Conservation (phyloP, 2,888 invertebrate species). For the Catotricha subobsoleta region DNA sequence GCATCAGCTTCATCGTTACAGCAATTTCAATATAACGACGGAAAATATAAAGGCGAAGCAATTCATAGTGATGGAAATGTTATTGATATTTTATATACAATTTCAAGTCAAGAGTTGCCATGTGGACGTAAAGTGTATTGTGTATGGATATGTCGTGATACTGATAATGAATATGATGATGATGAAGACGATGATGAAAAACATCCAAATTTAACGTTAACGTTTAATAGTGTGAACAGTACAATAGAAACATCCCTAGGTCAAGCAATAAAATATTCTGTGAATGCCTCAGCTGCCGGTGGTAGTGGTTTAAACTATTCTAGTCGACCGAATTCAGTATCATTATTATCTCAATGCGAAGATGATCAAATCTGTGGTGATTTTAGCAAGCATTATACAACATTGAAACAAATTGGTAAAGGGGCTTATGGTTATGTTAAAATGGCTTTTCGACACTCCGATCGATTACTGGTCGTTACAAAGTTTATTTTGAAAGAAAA, state of each 20-base stretch:
- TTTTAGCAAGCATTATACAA: constrained; percentile 38
- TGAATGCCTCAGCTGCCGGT: background rate
- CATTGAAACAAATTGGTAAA: constrained; percentile 45
- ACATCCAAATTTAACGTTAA: constrained; percentile 26
- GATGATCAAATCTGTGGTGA: constrained; percentile 35
- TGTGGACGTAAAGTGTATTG: constrained; percentile 37
- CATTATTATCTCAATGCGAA: constrained; percentile 35
- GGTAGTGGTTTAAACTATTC: constrained; percentile 9
- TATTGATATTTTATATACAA: constrained; percentile 30
- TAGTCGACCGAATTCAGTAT: constrained; percentile 38
- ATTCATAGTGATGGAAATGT: constrained; percentile 18
- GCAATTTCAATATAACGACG: constrained; percentile 12
- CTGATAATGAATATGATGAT: constrained; percentile 19
- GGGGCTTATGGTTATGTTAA: constrained; percentile 55
- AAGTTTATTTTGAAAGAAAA: constrained; percentile 53
- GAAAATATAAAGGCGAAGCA: constrained; percentile 18
- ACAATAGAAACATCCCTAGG: constrained; percentile 22
- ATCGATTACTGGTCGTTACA: constrained; percentile 43
- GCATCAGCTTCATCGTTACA: background rate
- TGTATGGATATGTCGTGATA: constrained; percentile 41
- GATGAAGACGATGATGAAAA: constrained; percentile 14
- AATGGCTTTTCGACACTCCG: constrained; percentile 42
- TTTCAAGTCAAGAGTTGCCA: constrained; percentile 33
- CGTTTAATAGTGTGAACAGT: constrained; percentile 28
- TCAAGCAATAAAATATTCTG: constrained; percentile 16